Evolutionary conservation across 1,140 invertebrate species (phyloP).

Genomic region (Zophobas atratus): DNA sequence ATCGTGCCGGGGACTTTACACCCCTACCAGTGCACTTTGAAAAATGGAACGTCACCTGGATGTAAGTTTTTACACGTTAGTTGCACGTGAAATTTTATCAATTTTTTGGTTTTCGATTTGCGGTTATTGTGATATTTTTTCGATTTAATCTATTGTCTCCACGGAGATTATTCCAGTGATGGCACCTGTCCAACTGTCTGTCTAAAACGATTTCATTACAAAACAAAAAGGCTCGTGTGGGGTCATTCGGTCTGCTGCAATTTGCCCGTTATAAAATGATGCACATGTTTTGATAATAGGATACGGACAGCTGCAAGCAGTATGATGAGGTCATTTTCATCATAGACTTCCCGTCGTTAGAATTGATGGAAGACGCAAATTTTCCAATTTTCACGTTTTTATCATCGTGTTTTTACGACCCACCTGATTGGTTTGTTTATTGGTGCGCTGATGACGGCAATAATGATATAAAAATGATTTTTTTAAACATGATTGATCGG

Average conservation of each 20-base stretch:
- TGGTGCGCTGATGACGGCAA: not conserved
- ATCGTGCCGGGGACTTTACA: slow-evolving; percentile 83
- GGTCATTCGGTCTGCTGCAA: slow-evolving; percentile 31
- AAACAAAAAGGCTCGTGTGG: slow-evolving; percentile 17
- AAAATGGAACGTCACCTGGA: slow-evolving; percentile 85
- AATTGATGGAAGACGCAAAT: too few relatives aligned
- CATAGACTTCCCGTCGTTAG: not conserved
- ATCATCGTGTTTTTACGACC: not conserved
- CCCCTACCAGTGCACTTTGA: slow-evolving; percentile 84
- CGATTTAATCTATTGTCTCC: slow-evolving; percentile 22
- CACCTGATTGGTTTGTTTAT: not conserved
- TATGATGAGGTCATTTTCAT: slow-evolving; percentile 23
- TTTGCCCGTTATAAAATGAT: slow-evolving; percentile 17
- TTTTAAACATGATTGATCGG: slow-evolving; percentile 12
- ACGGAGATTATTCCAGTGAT: slow-evolving; percentile 36
- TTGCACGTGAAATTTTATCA: too few relatives aligned
- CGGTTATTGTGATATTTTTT: slow-evolving; percentile 53
- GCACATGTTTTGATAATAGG: slow-evolving; percentile 5
- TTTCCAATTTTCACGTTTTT: not conserved
- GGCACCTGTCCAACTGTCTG: slow-evolving; percentile 44
- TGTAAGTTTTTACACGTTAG: slow-evolving; percentile 77
- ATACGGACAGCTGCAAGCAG: slow-evolving; percentile 12
- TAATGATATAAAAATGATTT: slow-evolving; percentile 4
- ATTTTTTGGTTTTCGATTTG: slow-evolving; percentile 56
- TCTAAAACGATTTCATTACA: slow-evolving; percentile 30